A percentile compares a stretch with the other conserved stretches of the same genome.
phyloP scores from a whole-genome alignment of 2,888 invertebrate species.

The Tanaodytes sp. region DNA sequence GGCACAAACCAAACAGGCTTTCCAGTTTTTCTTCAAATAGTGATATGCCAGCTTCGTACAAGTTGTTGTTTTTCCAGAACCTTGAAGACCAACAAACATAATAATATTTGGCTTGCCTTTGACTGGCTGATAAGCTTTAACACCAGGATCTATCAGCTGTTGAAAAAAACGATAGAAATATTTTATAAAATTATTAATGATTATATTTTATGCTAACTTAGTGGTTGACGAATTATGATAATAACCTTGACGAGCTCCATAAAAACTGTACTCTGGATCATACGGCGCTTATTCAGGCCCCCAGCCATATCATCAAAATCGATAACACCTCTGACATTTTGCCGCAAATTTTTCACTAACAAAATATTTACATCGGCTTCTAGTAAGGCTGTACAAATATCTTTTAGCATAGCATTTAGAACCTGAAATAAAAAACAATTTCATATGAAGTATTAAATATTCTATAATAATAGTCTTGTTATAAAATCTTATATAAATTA shows the following conservation, averaged over 20 bases:
- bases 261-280: constrained; percentile 99
- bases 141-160: constrained; percentile 90
- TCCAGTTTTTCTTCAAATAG: constrained; percentile 99
- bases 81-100: constrained; percentile 99
- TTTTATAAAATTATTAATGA: neutral
- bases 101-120: constrained; percentile 97
- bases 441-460: too few relatives aligned
- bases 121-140: constrained; percentile 95
- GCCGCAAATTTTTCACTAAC: constrained; percentile 93
- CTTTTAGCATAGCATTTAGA: constrained; percentile 98
- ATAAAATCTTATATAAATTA: too few relatives aligned
- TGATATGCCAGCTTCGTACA: constrained; percentile 99
- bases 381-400: constrained; percentile 96
- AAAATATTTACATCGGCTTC: constrained; percentile 98
- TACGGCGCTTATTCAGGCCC: constrained; percentile 96
- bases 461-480: too few relatives aligned
- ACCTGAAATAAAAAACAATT: constrained; percentile 78
- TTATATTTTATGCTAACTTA: neutral
- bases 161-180: too few relatives aligned
- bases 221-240: neutral
- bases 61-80: constrained; percentile 99
- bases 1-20: constrained; percentile 98
- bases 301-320: constrained; percentile 99
- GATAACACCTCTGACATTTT: constrained; percentile 97
- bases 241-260: constrained; percentile 95